These are phyloP conservation scores for Ips typographus DNA, from an alignment of 1,140 invertebrate species.

Conservation along the genomic window DNA sequence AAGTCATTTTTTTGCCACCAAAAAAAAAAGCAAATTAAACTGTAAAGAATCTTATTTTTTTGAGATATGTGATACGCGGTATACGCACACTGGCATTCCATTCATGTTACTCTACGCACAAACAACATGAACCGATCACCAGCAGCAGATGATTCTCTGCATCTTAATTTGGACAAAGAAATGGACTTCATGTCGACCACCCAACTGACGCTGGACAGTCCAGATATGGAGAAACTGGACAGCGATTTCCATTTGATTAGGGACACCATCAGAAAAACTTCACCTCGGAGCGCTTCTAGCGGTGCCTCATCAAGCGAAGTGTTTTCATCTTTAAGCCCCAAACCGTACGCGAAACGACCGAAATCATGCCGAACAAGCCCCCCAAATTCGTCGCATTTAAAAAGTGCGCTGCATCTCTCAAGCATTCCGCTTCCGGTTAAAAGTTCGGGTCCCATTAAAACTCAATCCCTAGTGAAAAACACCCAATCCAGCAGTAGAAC, in stretches of 20 bases:
- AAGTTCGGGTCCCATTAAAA: constrained; percentile 22
- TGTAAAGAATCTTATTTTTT: too few relatives aligned
- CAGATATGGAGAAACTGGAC: constrained; percentile 22
- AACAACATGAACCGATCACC: too few relatives aligned
- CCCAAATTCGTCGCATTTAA: not conserved
- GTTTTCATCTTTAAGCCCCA: constrained; percentile 1
- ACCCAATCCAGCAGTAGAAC: constrained; percentile 23
- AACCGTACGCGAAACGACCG: not conserved
- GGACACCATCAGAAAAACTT: not conserved
- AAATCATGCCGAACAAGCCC: not conserved
- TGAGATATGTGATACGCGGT: too few relatives aligned
- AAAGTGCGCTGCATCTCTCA: not conserved
- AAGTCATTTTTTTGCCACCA: too few relatives aligned
- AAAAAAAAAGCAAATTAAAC: too few relatives aligned
- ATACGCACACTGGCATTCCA: too few relatives aligned
- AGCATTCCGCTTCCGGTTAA: constrained; percentile 36
- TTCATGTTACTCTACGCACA: too few relatives aligned
- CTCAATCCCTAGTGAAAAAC: not conserved
- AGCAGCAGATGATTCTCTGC: too few relatives aligned
- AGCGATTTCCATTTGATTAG: constrained; percentile 6
- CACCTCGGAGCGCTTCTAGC: constrained; percentile 4
- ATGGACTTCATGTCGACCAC: not conserved
- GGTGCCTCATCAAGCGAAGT: constrained; percentile 24
- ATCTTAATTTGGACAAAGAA: too few relatives aligned
- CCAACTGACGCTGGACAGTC: not conserved